These are phyloP conservation scores for Oryctes rhinoceros DNA, from an alignment of 1,140 invertebrate genomes.

Conservation along the genomic window DNA sequence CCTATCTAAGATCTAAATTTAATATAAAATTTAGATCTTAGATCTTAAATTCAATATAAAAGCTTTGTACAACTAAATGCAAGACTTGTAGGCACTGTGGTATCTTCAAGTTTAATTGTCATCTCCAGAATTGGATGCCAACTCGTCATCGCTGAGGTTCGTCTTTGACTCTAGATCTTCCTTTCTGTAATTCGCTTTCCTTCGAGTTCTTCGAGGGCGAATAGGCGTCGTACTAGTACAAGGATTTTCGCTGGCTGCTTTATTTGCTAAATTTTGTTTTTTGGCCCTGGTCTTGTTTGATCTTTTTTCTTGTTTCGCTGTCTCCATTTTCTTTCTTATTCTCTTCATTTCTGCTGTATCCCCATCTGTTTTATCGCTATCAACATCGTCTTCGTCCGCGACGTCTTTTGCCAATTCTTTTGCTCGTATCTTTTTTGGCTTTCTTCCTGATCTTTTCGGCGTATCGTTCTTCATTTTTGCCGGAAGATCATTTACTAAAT, in stretches of 20 bases:
- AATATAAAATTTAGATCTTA: too few relatives aligned
- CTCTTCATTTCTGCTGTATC: slow-evolving; percentile 51
- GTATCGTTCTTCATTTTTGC: slow-evolving; percentile 3
- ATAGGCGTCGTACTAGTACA: neutral
- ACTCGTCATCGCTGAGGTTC: neutral
- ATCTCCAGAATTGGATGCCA: neutral
- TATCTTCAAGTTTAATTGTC: neutral
- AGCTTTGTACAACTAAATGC: neutral
- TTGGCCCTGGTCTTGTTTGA: slow-evolving; percentile 30
- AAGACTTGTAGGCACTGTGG: neutral
- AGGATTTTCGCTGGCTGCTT: neutral
- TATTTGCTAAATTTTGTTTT: slow-evolving; percentile 25
- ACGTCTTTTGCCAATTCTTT: slow-evolving; percentile 35
- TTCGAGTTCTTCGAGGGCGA: slow-evolving; percentile 14
- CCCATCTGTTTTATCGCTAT: slow-evolving; percentile 41
- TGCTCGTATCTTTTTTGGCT: neutral
- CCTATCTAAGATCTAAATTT: neutral
- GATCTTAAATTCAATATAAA: too few relatives aligned
- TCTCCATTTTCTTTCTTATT: slow-evolving; percentile 45
- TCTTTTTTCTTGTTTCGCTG: slow-evolving; percentile 20
- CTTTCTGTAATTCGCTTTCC: slow-evolving; percentile 23
- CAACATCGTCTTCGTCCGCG: slow-evolving; percentile 35
- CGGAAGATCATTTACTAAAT: neutral
- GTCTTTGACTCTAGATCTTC: neutral
- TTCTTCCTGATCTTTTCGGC: slow-evolving; percentile 10